Evolutionary conservation across 2,888 invertebrate genomes (phyloP), one percentile per base, ranked within the genome.

Genomic region (Aspidiotus destructor): DNA sequence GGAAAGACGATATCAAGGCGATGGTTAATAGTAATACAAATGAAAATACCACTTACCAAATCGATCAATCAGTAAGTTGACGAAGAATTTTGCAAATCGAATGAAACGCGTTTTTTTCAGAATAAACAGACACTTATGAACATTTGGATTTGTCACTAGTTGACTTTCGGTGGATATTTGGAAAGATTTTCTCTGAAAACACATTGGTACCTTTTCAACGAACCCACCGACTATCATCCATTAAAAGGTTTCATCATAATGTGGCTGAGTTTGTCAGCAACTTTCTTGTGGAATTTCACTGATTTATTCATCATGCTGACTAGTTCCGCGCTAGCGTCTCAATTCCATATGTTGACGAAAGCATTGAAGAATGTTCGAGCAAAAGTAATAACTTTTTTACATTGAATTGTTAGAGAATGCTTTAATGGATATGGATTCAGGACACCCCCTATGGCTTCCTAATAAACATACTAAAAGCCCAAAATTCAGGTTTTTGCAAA

Each of bases 331-430:
- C 68, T 75, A 52, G 71, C 74, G 0, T 72, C 71, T 44, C 73
- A 75, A 41, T 73, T 75, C 57, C 70, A 70, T 13, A 72, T 73
- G 70, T 41, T 74, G 54, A 74, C 86, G 72, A 77, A 77, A 16
- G 77, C 81, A 65, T 75, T 83, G 28, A 75, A 77, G 41, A 77
- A 77, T 8, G 77, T 79, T 17, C 79, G 80, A 70, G 81, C 81
- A 71, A 79, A 81, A 79, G 82, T 82, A 75, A 71, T 16, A 55
- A 57, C 16, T 13, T 28, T 28, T 28, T 28, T 28, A 3, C 28
- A 28, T 28, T 28, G 5, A 28, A 28, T 28, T 28, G 5, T 28
- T 28, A 28, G 28, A 5, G 1, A 28, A 28, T 28, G 5, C 28
- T 28, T 5, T 3, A 28, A 28, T n/a, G n/a, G n/a, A n/a, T n/a